Percentiles rank a stretch among this genome's conserved stretches.
phyloP scores from a whole-genome alignment of 2,797 vertebrate genomes.

The Sciurus vulgaris region DNA sequence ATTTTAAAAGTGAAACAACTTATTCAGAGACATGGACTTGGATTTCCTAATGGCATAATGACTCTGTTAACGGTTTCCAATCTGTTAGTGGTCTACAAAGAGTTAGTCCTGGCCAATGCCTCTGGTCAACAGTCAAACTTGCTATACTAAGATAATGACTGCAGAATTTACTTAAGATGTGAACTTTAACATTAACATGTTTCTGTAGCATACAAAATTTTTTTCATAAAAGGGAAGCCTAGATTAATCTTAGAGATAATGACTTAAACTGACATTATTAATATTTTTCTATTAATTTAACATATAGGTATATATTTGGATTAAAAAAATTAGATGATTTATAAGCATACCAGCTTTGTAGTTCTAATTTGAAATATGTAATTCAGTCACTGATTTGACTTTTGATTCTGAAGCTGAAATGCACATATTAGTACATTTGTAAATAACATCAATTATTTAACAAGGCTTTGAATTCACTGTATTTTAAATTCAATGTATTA shows the following conservation, averaged over 20 bases:
- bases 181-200: background rate
- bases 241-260: background rate
- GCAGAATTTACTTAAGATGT: background rate
- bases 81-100: background rate
- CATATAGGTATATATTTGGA: background rate
- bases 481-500: constrained; percentile 19
- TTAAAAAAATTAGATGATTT: constrained; percentile 4
- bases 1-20: too few relatives aligned
- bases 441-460: constrained; percentile 1
- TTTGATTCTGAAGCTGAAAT: constrained; percentile 39
- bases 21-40: background rate
- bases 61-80: background rate
- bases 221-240: background rate
- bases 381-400: constrained; percentile 7
- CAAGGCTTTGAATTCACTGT: background rate
- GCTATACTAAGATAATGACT: background rate
- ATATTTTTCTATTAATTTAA: constrained; percentile 49
- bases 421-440: constrained; percentile 9
- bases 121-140: background rate
- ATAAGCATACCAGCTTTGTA: background rate
- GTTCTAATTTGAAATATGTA: constrained; percentile 49
- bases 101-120: background rate
- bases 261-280: background rate
- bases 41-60: background rate
- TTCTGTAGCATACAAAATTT: constrained; percentile 4